Evolutionary conservation across 37 sponge, comb jelly and placozoan genomes (phyloP).

Genomic region (Halisarca cf. caerulea): DNA sequence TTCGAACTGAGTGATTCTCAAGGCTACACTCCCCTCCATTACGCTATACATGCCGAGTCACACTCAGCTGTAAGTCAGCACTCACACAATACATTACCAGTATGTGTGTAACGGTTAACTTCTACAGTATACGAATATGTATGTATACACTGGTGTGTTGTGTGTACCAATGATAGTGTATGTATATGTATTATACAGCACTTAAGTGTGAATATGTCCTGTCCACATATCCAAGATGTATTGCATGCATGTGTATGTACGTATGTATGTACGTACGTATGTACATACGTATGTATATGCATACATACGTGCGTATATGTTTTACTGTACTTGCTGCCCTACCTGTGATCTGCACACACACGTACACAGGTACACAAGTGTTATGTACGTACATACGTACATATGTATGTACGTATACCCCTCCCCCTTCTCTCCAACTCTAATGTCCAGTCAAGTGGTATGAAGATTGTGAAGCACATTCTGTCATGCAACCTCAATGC

Average conservation of each 20-base stretch:
- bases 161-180: neutral
- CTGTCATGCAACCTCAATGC: neutral
- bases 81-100: neutral
- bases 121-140: neutral
- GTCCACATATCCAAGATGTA: no score
- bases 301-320: no score
- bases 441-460: neutral
- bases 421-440: neutral
- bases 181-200: neutral
- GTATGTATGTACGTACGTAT: neutral
- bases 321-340: no score
- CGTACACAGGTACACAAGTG: neutral
- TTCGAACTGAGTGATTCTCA: neutral
- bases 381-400: neutral
- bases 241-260: neutral
- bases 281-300: neutral
- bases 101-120: neutral
- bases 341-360: neutral
- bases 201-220: neutral
- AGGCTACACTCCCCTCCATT: neutral
- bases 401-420: neutral
- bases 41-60: neutral
- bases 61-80: neutral
- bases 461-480: slow-evolving; percentile 7
- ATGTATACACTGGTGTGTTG: neutral